These are phyloP conservation scores for Pseudachorutes palmiensis DNA, from an alignment of 1,140 invertebrate species.

Conservation along the genomic window DNA sequence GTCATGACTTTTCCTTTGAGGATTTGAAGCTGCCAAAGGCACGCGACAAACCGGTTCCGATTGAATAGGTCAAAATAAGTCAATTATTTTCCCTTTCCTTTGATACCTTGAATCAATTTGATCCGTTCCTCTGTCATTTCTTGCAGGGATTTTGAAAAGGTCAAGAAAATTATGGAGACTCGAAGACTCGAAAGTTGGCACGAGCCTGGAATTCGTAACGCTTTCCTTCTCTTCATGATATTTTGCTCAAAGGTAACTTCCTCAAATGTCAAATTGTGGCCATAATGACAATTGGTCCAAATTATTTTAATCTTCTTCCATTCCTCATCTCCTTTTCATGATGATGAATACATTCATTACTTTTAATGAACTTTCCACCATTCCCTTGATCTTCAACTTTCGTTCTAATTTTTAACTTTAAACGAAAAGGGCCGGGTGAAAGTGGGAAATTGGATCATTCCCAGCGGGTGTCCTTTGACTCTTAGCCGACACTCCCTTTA, in stretches of 20 bases:
- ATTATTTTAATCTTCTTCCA: background rate
- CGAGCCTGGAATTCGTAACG: background rate
- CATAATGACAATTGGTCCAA: too few species aligned
- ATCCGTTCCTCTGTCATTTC: background rate
- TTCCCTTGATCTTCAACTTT: too few species aligned
- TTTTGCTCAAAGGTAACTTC: constrained; percentile 5
- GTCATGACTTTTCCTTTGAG: background rate
- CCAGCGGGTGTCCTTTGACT: background rate
- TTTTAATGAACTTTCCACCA: background rate
- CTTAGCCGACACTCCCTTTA: background rate
- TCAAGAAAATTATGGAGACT: background rate
- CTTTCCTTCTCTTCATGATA: background rate
- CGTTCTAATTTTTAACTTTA: background rate
- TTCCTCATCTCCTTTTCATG: background rate
- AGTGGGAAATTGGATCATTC: background rate
- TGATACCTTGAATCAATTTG: background rate
- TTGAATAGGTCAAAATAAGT: constrained; percentile 1
- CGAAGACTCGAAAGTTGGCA: background rate
- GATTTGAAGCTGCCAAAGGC: background rate
- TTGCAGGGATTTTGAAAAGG: background rate
- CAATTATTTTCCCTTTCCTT: background rate
- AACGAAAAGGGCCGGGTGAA: background rate
- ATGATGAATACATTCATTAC: background rate
- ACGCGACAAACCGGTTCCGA: constrained; percentile 10
- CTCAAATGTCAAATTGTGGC: too few species aligned